phyloP scores from a whole-genome alignment of 2,113 vertebrate species.

The Fulica atra region DNA sequence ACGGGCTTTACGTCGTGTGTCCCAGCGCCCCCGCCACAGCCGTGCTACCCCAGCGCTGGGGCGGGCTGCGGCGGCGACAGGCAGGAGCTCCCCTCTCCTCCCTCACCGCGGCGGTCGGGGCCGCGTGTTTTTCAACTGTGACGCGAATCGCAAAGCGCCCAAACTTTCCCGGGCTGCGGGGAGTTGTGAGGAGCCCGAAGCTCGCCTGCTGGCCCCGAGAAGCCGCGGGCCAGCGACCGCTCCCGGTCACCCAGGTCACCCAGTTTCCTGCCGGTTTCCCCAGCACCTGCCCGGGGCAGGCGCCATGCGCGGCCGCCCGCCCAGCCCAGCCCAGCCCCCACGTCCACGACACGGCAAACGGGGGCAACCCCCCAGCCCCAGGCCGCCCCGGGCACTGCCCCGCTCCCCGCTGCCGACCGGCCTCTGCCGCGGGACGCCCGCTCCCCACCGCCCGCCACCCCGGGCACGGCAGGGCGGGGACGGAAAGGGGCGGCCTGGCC shows the following conservation, averaged over 20 bases:
- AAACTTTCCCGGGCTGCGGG: not conserved
- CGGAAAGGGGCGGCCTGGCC: not conserved
- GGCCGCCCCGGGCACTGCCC: not conserved
- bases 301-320: not conserved
- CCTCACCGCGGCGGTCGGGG: too few species aligned
- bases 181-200: not conserved
- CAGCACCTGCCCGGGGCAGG: not conserved
- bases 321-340: not conserved
- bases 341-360: not conserved
- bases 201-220: accelerated
- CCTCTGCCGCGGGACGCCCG: not conserved
- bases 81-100: accelerated
- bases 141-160: accelerated
- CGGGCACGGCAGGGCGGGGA: not conserved
- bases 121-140: not conserved
- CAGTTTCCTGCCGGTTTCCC: accelerated
- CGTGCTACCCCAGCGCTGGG: not conserved
- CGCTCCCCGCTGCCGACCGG: too few species aligned
- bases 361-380: not conserved
- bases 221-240: too few species aligned
- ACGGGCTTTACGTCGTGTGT: accelerated
- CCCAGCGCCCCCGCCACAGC: not conserved
- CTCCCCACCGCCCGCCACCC: not conserved
- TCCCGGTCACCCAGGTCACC: accelerated
- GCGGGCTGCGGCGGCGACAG: accelerated